Base-by-base conservation (phyloP, 2,797 vertebrate genomes). In the Sus cebifrons region DNA sequence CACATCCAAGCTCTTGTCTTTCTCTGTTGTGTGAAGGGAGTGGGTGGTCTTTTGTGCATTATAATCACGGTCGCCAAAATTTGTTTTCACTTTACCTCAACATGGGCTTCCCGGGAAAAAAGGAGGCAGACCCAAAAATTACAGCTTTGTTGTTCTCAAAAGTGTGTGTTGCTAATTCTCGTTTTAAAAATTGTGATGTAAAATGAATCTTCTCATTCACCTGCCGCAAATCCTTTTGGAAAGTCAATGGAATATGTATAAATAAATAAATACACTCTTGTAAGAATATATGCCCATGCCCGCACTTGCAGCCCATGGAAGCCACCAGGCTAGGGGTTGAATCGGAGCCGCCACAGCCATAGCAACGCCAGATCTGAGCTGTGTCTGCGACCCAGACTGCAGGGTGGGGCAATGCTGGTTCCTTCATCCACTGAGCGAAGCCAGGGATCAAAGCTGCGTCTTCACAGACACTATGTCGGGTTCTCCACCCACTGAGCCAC, bases 1-100 rank as follows among this genome's bases (percentile, higher is more conserved):
- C 82, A 52, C 44, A 90, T 89, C n/a, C 25, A 93, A 96, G 60
- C 15, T 91, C 96, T 25, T 36, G 92, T 97, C 36, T 94, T 97
- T 95, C 44, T 96, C 96, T 89, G 81, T 85, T 95, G 29, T 90
- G 94, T 56, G 73, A 92, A 89, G 95, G 18, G 68, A 64, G 52
- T 49, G 17, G 52, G 93, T 18, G 91, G 86, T 71, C 67, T 94
- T 77, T 60, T 79, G 49, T 60, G 49, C 49, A 71, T 60, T 95
- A 73, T 36, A 90, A 85, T 64, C 13, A 0, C 29, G 73, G 65
- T 89, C 81, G 29, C 78, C 27, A 89, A 96, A 90, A 96, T 68
- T 71, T 91, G 77, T 85, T 96, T 95, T 58, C 49, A n/a, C 58
- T 70, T 95, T 75, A 94, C 68, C 62, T 96, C 65, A 85, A 8